Evolutionary conservation across 2,888 invertebrate species (phyloP).

Genomic region (Rhimphoctona megacephalus): DNA sequence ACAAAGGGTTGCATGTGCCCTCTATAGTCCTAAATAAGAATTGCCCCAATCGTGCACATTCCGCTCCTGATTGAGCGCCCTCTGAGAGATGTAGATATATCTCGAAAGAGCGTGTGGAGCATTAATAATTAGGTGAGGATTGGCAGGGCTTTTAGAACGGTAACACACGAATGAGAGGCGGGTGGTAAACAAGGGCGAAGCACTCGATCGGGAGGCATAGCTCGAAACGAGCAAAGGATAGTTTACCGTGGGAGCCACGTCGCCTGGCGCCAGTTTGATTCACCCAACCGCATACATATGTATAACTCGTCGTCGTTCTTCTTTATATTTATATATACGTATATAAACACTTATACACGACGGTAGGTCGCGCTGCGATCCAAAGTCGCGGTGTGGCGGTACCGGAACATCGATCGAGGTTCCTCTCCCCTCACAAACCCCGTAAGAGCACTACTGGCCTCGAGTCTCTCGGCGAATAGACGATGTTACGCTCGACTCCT

Average conservation of each 20-base stretch:
- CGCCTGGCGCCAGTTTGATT: constrained; percentile 59
- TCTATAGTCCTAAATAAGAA: neutral
- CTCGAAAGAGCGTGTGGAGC: neutral
- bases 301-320: constrained; percentile 45
- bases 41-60: neutral
- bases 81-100: neutral
- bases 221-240: constrained; percentile 24
- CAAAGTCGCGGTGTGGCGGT: neutral
- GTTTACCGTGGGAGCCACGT: constrained; percentile 65
- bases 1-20: neutral
- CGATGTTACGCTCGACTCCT: constrained; percentile 20
- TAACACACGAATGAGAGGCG: neutral
- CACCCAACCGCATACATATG: constrained; percentile 50
- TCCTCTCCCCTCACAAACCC: neutral
- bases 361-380: constrained; percentile 32
- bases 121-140: neutral
- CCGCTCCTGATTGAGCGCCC: neutral
- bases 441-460: constrained; percentile 40
- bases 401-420: constrained; percentile 65
- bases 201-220: constrained; percentile 11
- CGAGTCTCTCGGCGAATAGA: constrained; percentile 46
- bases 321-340: neutral
- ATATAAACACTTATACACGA: neutral
- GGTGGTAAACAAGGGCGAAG: constrained; percentile 50
- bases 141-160: neutral